Evolutionary conservation across 2,797 vertebrate species (phyloP).

Genomic region (Eulemur rubriventer): DNA sequence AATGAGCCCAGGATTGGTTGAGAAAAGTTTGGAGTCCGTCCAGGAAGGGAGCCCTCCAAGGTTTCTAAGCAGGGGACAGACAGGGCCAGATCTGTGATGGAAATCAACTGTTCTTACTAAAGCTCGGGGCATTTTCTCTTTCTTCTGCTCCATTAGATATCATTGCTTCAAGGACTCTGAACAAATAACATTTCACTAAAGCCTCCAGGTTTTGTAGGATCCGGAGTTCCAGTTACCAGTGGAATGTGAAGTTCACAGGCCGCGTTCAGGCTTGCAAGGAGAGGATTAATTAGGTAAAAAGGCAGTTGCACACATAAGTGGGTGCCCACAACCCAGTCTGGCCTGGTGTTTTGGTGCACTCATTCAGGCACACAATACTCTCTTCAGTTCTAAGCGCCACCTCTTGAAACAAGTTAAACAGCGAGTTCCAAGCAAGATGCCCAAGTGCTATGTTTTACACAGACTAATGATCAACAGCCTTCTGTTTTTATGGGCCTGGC

Average conservation of each 20-base stretch:
- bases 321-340: conserved; percentile 69
- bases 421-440: conserved; percentile 64
- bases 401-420: conserved; percentile 78
- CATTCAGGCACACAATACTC: conserved; percentile 74
- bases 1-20: conserved; percentile 13
- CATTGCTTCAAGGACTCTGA: conserved; percentile 72
- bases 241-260: conserved; percentile 71
- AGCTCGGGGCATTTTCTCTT: conserved; percentile 64
- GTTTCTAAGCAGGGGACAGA: conserved; percentile 58
- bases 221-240: conserved; percentile 67
- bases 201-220: conserved; percentile 53
- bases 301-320: conserved; percentile 76
- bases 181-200: conserved; percentile 67
- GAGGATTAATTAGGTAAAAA: conserved; percentile 80
- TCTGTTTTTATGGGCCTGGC: conserved; percentile 64
- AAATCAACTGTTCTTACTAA: conserved; percentile 65
- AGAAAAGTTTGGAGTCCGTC: conserved; percentile 67
- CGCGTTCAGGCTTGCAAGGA: conserved; percentile 66
- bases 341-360: conserved; percentile 73
- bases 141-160: conserved; percentile 76
- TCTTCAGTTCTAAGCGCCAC: conserved; percentile 78
- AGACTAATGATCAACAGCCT: conserved; percentile 67
- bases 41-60: conserved; percentile 55
- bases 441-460: conserved; percentile 67
- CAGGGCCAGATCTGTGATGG: conserved; percentile 63